Percentiles rank a stretch among this genome's conserved stretches.
Conservation (phyloP, 2,797 vertebrate genomes). For the Karalla daura region DNA sequence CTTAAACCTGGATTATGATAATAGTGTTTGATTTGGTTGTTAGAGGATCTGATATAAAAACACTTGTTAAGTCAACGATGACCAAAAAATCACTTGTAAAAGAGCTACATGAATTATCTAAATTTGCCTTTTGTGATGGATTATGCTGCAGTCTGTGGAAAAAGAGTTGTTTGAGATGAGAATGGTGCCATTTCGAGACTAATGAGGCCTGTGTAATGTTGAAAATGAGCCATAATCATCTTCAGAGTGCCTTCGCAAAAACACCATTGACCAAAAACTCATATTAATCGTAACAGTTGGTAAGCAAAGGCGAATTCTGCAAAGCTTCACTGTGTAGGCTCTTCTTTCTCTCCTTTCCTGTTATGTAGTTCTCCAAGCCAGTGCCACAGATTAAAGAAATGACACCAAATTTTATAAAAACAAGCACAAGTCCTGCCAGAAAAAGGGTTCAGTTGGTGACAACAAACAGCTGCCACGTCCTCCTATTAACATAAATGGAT, state of each 20-base stretch:
- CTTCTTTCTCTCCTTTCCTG: not conserved
- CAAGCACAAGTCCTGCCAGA: not conserved
- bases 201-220: not conserved
- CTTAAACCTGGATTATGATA: not conserved
- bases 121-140: constrained; percentile 10
- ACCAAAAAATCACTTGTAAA: no score
- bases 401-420: not conserved
- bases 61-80: no score
- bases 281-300: not conserved
- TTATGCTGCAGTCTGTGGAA: not conserved
- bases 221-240: not conserved
- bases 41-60: not conserved
- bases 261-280: not conserved
- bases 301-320: not conserved
- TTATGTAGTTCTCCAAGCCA: not conserved
- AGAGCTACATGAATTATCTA: no score
- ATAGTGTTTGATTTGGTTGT: not conserved
- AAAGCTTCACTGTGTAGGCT: not conserved
- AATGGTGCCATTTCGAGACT: not conserved
- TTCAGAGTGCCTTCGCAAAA: not conserved
- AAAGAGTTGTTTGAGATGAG: not conserved
- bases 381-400: not conserved
- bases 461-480: not conserved
- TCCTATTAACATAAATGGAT: constrained; percentile 8
- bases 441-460: not conserved